Evolutionary conservation across 2,113 vertebrate genomes (phyloP).

Genomic region (Bothrops jararaca): DNA sequence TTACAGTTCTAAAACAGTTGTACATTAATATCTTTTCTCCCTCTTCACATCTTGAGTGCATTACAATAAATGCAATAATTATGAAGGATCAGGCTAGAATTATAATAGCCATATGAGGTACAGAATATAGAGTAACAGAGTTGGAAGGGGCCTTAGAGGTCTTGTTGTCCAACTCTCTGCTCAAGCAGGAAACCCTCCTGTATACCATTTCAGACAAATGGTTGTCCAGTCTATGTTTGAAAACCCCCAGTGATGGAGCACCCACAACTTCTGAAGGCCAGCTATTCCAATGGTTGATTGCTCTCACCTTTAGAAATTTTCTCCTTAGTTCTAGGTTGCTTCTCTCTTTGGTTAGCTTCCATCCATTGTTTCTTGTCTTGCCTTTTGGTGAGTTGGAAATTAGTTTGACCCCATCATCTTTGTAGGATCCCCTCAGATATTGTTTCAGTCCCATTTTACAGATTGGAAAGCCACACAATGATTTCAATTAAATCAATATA

Average conservation of each 20-base stretch:
- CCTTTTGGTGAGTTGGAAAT: not conserved
- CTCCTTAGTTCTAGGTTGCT: not conserved
- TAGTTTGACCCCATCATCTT: not conserved
- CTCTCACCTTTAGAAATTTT: not conserved
- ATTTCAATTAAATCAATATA: not conserved
- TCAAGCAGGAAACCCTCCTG: not conserved
- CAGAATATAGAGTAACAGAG: not conserved
- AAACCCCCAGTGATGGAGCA: not conserved
- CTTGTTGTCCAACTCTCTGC: not conserved
- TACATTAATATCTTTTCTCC: not conserved
- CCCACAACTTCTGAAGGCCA: not conserved
- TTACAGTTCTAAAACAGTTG: not conserved
- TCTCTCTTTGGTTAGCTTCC: not conserved
- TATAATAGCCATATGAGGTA: not conserved
- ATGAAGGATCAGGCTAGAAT: not conserved
- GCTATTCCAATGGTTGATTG: not conserved
- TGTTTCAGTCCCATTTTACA: not conserved
- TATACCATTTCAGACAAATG: not conserved
- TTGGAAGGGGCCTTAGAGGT: not conserved
- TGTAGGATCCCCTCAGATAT: not conserved
- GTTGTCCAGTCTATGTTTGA: not conserved
- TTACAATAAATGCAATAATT: not conserved
- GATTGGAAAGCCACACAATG: not conserved
- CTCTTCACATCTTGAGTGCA: not conserved
- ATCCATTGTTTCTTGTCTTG: not conserved